A percentile compares a stretch with the other conserved stretches of the same genome.
Evolutionary conservation across 2,888 invertebrate genomes (phyloP).

Genomic region (Tipula helvola): DNA sequence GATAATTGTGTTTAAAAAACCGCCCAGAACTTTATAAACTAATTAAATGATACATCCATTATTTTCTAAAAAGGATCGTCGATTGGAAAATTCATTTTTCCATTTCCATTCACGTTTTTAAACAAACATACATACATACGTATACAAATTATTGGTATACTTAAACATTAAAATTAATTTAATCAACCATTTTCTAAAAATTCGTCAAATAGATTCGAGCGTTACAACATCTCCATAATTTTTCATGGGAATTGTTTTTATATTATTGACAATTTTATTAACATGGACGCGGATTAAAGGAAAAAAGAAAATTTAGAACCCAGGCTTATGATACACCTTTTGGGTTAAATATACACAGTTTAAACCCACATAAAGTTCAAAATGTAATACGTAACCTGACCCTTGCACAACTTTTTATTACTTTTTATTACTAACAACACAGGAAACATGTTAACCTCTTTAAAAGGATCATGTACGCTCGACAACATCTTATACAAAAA

Average conservation of each 20-base stretch:
- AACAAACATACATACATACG: not conserved
- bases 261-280: not conserved
- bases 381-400: not conserved
- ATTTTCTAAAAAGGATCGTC: not conserved
- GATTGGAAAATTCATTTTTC: not conserved
- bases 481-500: not conserved
- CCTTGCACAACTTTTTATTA: too few relatives aligned
- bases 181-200: not conserved
- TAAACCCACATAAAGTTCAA: not conserved
- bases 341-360: not conserved
- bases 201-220: not conserved
- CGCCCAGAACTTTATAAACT: not conserved
- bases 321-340: not conserved
- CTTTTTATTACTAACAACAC: not conserved
- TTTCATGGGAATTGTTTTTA: not conserved
- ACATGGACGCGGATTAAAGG: not conserved
- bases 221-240: not conserved
- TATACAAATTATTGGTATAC: not conserved
- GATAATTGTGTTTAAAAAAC: too few relatives aligned
- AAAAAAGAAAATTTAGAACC: not conserved
- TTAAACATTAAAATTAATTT: not conserved
- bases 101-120: not conserved
- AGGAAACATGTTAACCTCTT: not conserved
- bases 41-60: not conserved
- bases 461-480: not conserved